Evolutionary conservation across 2,888 invertebrate genomes (phyloP).

Genomic region (Osmoderma eremita): DNA sequence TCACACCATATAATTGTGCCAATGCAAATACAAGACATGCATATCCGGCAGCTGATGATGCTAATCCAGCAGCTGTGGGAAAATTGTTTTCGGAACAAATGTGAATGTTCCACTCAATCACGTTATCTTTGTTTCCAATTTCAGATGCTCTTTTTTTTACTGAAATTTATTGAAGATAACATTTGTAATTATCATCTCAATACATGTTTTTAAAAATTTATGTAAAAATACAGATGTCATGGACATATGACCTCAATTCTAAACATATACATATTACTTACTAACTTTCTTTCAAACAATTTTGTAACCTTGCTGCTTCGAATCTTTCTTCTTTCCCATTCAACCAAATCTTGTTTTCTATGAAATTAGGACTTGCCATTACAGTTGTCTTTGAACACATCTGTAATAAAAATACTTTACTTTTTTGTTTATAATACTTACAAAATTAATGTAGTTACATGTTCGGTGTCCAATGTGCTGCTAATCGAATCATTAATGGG

Average conservation of each 20-base stretch:
- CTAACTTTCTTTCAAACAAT: slow-evolving; percentile 79
- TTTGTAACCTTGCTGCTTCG: slow-evolving; percentile 76
- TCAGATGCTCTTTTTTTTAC: slow-evolving; percentile 64
- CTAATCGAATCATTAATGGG: slow-evolving; percentile 97
- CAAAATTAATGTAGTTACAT: slow-evolving; percentile 66
- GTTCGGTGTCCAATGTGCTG: slow-evolving; percentile 84
- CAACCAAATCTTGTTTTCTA: slow-evolving; percentile 85
- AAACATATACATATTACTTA: slow-evolving; percentile 43
- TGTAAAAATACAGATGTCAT: slow-evolving; percentile 5
- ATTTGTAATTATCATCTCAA: slow-evolving; percentile 40
- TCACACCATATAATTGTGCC: slow-evolving; percentile 77
- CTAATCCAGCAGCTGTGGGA: slow-evolving; percentile 97
- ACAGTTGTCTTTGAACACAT: slow-evolving; percentile 93
- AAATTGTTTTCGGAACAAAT: slow-evolving; percentile 96
- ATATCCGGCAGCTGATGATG: slow-evolving; percentile 98
- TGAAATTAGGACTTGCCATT: slow-evolving; percentile 76
- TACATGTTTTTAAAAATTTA: slow-evolving; percentile 2
- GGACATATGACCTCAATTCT: slow-evolving; percentile 33
- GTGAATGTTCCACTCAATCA: slow-evolving; percentile 76
- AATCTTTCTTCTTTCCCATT: slow-evolving; percentile 85
- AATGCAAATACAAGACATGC: slow-evolving; percentile 89
- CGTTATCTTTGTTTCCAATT: background rate
- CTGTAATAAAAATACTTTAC: slow-evolving; percentile 61
- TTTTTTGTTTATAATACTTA: background rate
- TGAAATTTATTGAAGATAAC: slow-evolving; percentile 54